Evolutionary conservation across 2,888 invertebrate genomes (phyloP).

Genomic region (Sarcophaga carnaria): DNA sequence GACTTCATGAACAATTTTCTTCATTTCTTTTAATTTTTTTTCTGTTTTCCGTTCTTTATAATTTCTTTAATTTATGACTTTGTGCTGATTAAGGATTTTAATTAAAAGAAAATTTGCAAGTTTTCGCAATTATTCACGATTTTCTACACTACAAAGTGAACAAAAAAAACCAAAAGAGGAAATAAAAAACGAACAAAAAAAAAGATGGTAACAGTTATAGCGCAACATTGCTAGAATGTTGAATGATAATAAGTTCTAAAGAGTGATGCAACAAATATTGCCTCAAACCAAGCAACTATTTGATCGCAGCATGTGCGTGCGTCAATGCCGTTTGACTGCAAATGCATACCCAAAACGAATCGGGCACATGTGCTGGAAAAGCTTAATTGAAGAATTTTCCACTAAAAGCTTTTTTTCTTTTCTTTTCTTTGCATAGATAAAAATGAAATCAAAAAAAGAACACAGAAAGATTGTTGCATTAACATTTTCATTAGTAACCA

Average conservation of each 20-base stretch:
- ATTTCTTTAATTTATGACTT: constrained; percentile 71
- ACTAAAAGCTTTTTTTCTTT: constrained; percentile 44
- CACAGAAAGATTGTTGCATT: constrained; percentile 6
- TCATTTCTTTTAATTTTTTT: background rate
- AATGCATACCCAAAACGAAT: constrained; percentile 2
- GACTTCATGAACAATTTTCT: constrained; percentile 30
- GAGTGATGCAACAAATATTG: background rate
- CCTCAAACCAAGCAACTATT: constrained; percentile 5
- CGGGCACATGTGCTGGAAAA: constrained; percentile 55
- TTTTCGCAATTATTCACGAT: constrained; percentile 75
- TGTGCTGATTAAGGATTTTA: constrained; percentile 74
- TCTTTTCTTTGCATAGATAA: background rate
- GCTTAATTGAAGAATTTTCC: constrained; percentile 69
- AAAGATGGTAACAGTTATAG: constrained; percentile 56
- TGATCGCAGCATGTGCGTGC: constrained; percentile 61
- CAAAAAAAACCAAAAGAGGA: constrained; percentile 55
- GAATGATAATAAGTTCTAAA: constrained; percentile 51
- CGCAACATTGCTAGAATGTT: constrained; percentile 32
- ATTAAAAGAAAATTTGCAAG: constrained; percentile 74
- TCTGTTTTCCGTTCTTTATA: background rate
- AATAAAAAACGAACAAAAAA: constrained; percentile 3
- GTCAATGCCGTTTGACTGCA: constrained; percentile 52
- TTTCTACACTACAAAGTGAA: constrained; percentile 40
- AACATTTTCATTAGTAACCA: constrained; percentile 30
- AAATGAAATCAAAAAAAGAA: too few relatives aligned